phyloP scores from a whole-genome alignment of 2,113 vertebrate genomes.

The Sinocyclocheilus rhinocerous region DNA sequence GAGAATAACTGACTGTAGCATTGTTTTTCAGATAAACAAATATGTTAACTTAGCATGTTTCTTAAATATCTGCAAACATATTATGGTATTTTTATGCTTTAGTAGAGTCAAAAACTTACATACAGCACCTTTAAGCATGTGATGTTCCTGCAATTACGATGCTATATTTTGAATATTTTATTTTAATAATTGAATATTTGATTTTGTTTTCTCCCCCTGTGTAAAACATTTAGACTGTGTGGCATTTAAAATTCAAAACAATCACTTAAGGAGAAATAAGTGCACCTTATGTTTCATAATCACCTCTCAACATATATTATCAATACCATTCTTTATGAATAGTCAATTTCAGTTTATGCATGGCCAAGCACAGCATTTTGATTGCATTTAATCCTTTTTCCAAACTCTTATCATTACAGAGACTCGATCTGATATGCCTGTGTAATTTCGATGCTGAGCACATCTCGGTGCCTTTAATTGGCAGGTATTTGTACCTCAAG shows the following conservation, averaged over 20 bases:
- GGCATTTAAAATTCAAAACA: neutral
- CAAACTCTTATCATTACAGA: slow-evolving; percentile 5
- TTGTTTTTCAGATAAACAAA: no score
- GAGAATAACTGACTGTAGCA: no score
- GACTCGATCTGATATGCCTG: slow-evolving; percentile 5
- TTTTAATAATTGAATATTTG: neutral
- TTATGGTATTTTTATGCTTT: no score
- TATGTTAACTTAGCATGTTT: no score
- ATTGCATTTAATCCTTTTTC: slow-evolving; percentile 7
- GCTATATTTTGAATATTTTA: neutral
- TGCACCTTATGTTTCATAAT: neutral
- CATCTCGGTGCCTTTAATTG: neutral
- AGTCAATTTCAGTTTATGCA: neutral
- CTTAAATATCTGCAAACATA: no score
- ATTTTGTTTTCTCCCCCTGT: neutral
- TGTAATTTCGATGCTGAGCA: slow-evolving; percentile 40
- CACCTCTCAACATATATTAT: neutral
- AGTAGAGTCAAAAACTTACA: no score
- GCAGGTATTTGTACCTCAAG: slow-evolving; percentile 43
- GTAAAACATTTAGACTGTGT: neutral
- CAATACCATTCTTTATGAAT: neutral
- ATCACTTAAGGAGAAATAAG: neutral
- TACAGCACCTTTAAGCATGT: slow-evolving; percentile 2
- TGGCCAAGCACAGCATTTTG: neutral
- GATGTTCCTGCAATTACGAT: neutral